phyloP scores from a whole-genome alignment of 2,113 vertebrate species.

The Oceanodroma tethys region DNA sequence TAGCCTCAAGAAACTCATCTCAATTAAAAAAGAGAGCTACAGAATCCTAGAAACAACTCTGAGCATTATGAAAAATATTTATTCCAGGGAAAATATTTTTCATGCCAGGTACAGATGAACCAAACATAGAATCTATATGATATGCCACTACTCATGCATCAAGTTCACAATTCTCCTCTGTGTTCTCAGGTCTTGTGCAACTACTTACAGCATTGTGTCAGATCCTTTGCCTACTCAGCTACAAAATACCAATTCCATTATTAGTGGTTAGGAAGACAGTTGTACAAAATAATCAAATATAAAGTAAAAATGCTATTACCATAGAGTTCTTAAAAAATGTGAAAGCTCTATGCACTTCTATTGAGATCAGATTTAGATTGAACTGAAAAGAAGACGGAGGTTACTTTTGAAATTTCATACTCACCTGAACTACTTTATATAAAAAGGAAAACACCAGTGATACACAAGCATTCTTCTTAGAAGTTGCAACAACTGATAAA shows the following conservation, averaged over 20 bases:
- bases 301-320: background rate
- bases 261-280: background rate
- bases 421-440: constrained; percentile 97
- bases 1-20: background rate
- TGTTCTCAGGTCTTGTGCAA: background rate
- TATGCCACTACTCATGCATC: background rate
- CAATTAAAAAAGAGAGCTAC: background rate
- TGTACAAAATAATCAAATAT: background rate
- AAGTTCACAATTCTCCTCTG: background rate
- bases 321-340: fast-evolving
- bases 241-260: background rate
- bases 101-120: background rate
- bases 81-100: background rate
- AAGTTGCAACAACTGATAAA: constrained; percentile 91
- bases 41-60: background rate
- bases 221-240: constrained; percentile 27
- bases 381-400: background rate
- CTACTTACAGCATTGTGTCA: background rate
- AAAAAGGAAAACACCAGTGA: constrained; percentile 97
- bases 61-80: background rate
- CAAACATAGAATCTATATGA: background rate
- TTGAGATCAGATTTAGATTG: background rate
- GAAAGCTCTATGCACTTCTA: fast-evolving
- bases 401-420: background rate
- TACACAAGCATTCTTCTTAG: constrained; percentile 96